Base-by-base conservation (phyloP, 2,888 invertebrate species). In the Polymixis lichenea region DNA sequence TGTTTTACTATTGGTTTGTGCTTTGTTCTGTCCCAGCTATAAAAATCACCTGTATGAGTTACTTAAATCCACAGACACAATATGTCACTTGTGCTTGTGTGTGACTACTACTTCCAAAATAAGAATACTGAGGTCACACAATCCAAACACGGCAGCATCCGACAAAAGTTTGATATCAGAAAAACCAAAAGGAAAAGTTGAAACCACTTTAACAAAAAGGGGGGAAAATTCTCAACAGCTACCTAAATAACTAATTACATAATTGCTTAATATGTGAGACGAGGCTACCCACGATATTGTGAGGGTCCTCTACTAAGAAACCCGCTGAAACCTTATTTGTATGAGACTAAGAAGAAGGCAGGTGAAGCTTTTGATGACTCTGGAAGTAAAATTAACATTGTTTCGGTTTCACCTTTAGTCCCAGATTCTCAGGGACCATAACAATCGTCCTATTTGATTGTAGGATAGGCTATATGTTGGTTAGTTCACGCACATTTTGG, bases 171-270 rank as follows among this genome's bases (percentile, higher is more conserved):
- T n/a, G 1, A 69, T 7, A 22, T 43, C 28, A 19, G 43, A 38
- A 70, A 75, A 70, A 75, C 55, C 53, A 71, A 17, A 55, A 67
- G 15, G 49, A 71, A 75, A 64, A 61, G 13, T 17, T 66, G 3
- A 1, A 51, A 22, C 1, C 8, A 28, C 11, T 55, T 61, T 19
- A 58, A 49, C 25, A 62, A 70, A 43, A 67, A 11, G 2, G 38
- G 38, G 15, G 2, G 22, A 25, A 17, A 25, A n/a, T 43, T 55
- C 22, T 32, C 11, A 43, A 28, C 9, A 43, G 0, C 5, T 55
- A 13, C 5, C 7, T 17, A 67, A 38, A 71, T 56, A n/a, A 49
- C 7, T n/a, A 19, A 7, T 25, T 6, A 22, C 22, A 6, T 46
- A 28, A 43, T 28, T 43, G 28, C 28, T 28, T 66, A 19, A 28